Evolutionary conservation across 2,113 vertebrate genomes (phyloP), one percentile per base, ranked within the genome.

Genomic region (Grus americana): DNA sequence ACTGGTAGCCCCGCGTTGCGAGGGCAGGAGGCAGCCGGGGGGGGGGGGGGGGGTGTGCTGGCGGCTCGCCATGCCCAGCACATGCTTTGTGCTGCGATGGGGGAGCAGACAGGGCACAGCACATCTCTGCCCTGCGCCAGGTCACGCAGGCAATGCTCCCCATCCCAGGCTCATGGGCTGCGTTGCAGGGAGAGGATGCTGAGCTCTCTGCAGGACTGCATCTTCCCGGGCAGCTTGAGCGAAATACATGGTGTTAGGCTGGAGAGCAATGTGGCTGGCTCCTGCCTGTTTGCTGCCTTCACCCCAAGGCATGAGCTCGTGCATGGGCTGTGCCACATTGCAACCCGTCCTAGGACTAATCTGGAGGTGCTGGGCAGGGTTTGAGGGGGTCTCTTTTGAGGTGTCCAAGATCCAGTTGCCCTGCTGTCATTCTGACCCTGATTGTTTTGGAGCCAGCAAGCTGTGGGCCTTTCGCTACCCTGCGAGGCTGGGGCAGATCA

Each of bases 311-410:
- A 2, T 59, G 42, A 55, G n/a, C 27, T 86, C 50, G 13, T 0
- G 1, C 58, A 9, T 1, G 2, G 57, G 40, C 76, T 67, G 13
- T 21, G 24, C 42, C 3, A 1, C 0, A 0, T 24, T 2, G 2
- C 85, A 76, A 26, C 62, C 44, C 9, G 0, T 16, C 44, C 49
- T 46, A 34, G 21, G 15, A 66, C 32, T 11, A 38, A 18, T 54
- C 12, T 57, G 36, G 36, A 26, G 26, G 5, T 36, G 79, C 54
- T 26, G 38, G 40, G 15, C 40, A 78, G 61, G 20, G 11, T 55
- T 63, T 75, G 61, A 75, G 47, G 32, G 32, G 15, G 9, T 63
- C 22, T 70, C 8, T 88, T 40, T 72, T n/a, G 72, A 50, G 63
- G 63, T 29, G 49, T 6, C 10, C 23, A 23, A 47, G 40, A 23